Evolutionary conservation across 2,888 invertebrate genomes (phyloP).

Genomic region (Ochlodes sylvanus): DNA sequence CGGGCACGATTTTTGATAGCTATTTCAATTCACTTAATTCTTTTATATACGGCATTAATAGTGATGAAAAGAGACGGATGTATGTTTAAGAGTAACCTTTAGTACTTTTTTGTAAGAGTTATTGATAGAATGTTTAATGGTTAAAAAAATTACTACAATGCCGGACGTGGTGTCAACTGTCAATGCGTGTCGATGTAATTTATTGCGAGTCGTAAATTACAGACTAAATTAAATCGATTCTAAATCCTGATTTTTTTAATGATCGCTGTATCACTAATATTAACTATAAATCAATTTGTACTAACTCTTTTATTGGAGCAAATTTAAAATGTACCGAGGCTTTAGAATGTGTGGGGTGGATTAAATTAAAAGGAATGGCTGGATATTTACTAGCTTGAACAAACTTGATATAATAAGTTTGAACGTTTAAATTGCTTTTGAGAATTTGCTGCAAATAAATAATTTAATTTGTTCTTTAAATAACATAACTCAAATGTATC

Average conservation of each 20-base stretch:
- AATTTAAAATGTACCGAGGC: slow-evolving; percentile 27
- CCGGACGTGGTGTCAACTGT: slow-evolving; percentile 64
- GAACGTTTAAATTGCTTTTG: background rate
- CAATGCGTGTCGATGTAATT: slow-evolving; percentile 72
- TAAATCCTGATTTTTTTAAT: slow-evolving; percentile 71
- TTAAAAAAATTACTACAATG: slow-evolving; percentile 80
- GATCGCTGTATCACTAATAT: slow-evolving; percentile 69
- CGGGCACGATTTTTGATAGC: slow-evolving; percentile 69
- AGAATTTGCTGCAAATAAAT: too few relatives aligned
- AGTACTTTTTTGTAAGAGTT: slow-evolving; percentile 57
- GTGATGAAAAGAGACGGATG: slow-evolving; percentile 60
- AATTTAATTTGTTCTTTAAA: too few relatives aligned
- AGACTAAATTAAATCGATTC: slow-evolving; percentile 78
- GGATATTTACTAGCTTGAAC: slow-evolving; percentile 4
- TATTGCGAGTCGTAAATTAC: slow-evolving; percentile 79
- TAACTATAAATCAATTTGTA: slow-evolving; percentile 71
- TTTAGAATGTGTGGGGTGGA: slow-evolving; percentile 21
- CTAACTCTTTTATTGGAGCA: slow-evolving; percentile 41
- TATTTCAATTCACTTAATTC: slow-evolving; percentile 58
- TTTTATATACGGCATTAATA: slow-evolving; percentile 51
- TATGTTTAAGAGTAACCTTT: slow-evolving; percentile 53
- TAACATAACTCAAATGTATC: too few relatives aligned
- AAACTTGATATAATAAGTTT: slow-evolving; percentile 40
- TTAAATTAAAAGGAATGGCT: slow-evolving; percentile 17
- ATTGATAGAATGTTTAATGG: slow-evolving; percentile 83